Conservation (phyloP, 2,113 vertebrate species). For the Morone saxatilis region DNA sequence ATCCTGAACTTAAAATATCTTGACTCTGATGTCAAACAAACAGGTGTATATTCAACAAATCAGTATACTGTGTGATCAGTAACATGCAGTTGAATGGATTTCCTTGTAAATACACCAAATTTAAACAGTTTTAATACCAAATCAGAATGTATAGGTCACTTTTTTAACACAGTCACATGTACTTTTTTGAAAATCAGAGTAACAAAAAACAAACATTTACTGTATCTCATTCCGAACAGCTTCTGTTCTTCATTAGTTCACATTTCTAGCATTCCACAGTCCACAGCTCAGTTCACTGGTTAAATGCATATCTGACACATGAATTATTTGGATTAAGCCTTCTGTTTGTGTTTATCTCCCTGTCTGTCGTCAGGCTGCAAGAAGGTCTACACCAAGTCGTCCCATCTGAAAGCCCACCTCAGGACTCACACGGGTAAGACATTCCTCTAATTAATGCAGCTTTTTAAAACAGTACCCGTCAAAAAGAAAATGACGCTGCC, state of each 20-base stretch:
- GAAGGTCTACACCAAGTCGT: constrained; percentile 84
- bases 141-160: not conserved
- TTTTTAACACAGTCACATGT: not conserved
- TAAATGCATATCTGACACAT: constrained; percentile 65
- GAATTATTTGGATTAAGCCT: constrained; percentile 55
- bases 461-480: constrained; percentile 50
- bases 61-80: not conserved
- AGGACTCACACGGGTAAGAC: constrained; percentile 82
- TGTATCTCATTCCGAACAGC: constrained; percentile 38
- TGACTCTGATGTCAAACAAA: not conserved
- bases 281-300: constrained; percentile 58
- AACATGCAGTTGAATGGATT: not conserved
- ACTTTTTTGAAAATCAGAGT: not conserved
- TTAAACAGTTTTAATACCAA: constrained; percentile 2
- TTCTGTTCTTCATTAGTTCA: constrained; percentile 68
- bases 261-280: constrained; percentile 61
- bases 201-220: constrained; percentile 31
- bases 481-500: constrained; percentile 36
- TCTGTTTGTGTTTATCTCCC: constrained; percentile 68
- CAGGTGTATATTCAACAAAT: not conserved
- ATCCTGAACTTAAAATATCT: not conserved
- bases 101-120: not conserved
- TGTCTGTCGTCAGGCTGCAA: constrained; percentile 76
- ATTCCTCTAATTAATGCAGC: constrained; percentile 36
- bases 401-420: constrained; percentile 83